Evolutionary conservation across 2,797 vertebrate genomes (phyloP).

Genomic region (Todus mexicanus): DNA sequence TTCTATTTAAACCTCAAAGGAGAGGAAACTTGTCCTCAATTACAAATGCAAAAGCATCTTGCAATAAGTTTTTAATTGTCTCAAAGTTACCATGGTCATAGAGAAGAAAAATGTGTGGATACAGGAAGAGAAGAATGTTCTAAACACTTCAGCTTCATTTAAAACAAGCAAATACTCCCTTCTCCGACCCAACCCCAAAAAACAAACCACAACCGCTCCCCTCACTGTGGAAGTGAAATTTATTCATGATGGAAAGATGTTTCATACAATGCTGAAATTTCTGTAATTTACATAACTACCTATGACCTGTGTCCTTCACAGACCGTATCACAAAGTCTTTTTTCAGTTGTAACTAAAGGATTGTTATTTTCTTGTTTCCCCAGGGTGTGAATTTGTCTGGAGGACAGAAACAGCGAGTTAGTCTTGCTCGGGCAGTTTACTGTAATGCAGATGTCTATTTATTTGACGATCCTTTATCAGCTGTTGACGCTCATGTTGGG

Average conservation of each 20-base stretch:
- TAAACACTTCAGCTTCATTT: not conserved
- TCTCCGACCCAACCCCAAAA: not conserved
- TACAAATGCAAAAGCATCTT: not conserved
- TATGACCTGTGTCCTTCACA: not conserved
- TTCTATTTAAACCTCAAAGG: not conserved
- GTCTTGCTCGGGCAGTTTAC: conserved; percentile 91
- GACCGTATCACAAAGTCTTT: not conserved
- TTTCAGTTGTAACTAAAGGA: not conserved
- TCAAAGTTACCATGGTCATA: not conserved
- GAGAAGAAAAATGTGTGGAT: not conserved
- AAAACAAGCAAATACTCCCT: not conserved
- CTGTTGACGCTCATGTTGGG: conserved; percentile 95
- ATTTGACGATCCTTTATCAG: conserved; percentile 92
- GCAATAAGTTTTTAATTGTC: not conserved
- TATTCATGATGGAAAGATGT: not conserved
- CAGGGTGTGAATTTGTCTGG: conserved; percentile 97
- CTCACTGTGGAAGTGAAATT: not conserved
- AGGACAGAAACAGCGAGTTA: conserved; percentile 94
- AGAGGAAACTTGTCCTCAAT: not conserved
- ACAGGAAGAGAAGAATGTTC: not conserved
- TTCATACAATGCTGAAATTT: not conserved
- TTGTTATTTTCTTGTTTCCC: not conserved
- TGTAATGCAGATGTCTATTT: conserved; percentile 86
- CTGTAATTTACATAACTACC: not conserved
- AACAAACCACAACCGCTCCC: not conserved